phyloP scores from a whole-genome alignment of 2,888 invertebrate species.

The Yponomeuta plumbellus region DNA sequence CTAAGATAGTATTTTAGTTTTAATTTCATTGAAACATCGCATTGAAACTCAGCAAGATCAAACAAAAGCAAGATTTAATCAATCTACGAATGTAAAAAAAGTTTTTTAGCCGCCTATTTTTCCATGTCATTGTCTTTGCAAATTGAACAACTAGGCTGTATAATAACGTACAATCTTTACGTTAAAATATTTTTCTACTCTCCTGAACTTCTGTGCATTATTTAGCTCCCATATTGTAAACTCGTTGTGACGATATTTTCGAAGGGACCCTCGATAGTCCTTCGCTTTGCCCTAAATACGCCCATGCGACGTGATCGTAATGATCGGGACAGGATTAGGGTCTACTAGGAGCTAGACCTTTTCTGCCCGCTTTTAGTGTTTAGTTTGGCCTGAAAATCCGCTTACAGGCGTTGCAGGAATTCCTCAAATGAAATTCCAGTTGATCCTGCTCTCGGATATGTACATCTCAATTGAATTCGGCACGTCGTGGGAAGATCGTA shows the following conservation, averaged over 20 bases:
- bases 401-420: not conserved
- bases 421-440: not conserved
- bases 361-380: not conserved
- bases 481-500: no score
- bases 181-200: no score
- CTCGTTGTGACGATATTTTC: not conserved
- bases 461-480: not conserved
- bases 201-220: not conserved
- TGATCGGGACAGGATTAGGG: not conserved
- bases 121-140: no score
- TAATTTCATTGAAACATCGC: no score
- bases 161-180: no score
- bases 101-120: no score
- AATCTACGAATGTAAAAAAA: no score
- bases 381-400: not conserved
- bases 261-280: not conserved
- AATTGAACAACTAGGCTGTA: no score
- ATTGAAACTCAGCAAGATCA: no score
- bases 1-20: no score
- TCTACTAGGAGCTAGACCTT: not conserved
- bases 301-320: not conserved
- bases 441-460: not conserved
- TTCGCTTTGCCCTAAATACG: not conserved
- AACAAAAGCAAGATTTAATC: no score
- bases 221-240: not conserved